These are phyloP conservation scores for Clytia hemisphaerica DNA, from an alignment of 30 jellyfish, hydroid and myxozoan genomes.

Conservation along the genomic window DNA sequence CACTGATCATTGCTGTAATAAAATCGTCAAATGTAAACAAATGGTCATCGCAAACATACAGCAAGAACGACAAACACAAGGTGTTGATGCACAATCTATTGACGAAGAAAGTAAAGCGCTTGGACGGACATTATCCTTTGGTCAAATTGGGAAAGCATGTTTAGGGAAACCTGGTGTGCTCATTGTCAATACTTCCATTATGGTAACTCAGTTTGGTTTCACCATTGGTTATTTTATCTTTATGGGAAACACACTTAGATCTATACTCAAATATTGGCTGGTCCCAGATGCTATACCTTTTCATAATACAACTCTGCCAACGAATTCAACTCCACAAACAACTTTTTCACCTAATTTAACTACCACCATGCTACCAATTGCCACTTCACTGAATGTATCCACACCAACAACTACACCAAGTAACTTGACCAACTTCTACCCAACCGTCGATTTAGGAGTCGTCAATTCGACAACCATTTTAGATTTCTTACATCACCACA, in stretches of 20 bases:
- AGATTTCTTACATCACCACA: too few relatives aligned
- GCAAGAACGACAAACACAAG: slow-evolving; percentile 45
- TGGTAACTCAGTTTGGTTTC: slow-evolving; percentile 89
- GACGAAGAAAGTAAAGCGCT: slow-evolving; percentile 38
- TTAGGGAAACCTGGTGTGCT: slow-evolving; percentile 79
- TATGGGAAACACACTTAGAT: slow-evolving; percentile 82
- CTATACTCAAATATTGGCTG: slow-evolving; percentile 42
- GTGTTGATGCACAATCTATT: slow-evolving; percentile 26
- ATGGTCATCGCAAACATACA: slow-evolving; percentile 36
- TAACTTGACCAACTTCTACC: too few relatives aligned
- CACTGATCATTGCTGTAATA: slow-evolving; percentile 90
- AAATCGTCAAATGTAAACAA: slow-evolving; percentile 77
- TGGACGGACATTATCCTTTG: slow-evolving; percentile 76
- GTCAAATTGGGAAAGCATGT: slow-evolving; percentile 69
- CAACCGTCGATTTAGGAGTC: too few relatives aligned
- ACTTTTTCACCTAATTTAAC: not conserved
- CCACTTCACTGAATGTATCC: too few relatives aligned
- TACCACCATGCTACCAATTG: slow-evolving; percentile 13
- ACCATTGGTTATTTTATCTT: slow-evolving; percentile 82
- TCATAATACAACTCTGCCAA: not conserved
- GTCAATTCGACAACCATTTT: too few relatives aligned
- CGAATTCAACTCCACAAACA: not conserved
- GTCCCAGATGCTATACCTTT: too few relatives aligned
- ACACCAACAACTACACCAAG: not conserved
- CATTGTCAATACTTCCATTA: slow-evolving; percentile 71